These are phyloP conservation scores for Trinorchestia longiramus DNA, from an alignment of 1,140 invertebrate genomes.

Conservation along the genomic window DNA sequence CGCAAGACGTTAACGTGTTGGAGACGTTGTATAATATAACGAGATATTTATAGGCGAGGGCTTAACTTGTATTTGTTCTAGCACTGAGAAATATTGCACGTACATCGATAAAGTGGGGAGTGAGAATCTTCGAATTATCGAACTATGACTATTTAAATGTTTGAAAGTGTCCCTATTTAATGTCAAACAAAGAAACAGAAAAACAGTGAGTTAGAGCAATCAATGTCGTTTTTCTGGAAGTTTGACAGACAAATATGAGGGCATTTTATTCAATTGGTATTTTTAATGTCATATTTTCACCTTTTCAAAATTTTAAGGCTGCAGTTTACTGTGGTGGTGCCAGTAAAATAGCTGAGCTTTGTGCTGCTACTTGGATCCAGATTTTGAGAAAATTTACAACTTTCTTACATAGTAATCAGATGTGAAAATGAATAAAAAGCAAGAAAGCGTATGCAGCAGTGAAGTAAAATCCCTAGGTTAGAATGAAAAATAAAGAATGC, in stretches of 20 bases:
- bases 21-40: constrained; percentile 1
- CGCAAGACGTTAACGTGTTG: neutral
- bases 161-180: neutral
- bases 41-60: neutral
- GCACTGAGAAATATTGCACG: neutral
- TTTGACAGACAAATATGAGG: neutral
- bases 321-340: no score
- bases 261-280: neutral
- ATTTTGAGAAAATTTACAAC: no score
- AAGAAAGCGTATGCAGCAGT: no score
- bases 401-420: no score
- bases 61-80: neutral
- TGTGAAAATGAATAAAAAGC: no score
- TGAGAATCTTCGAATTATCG: neutral
- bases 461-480: no score
- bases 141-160: neutral
- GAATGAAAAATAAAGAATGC: no score
- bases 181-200: neutral
- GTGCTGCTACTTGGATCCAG: no score
- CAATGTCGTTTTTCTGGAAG: neutral
- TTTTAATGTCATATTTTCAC: no score
- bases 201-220: neutral
- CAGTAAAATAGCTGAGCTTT: no score
- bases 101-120: neutral
- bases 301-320: no score